Evolutionary conservation across 2,888 invertebrate species (phyloP), one percentile per base, ranked within the genome.

Genomic region (Rhagonycha lutea): DNA sequence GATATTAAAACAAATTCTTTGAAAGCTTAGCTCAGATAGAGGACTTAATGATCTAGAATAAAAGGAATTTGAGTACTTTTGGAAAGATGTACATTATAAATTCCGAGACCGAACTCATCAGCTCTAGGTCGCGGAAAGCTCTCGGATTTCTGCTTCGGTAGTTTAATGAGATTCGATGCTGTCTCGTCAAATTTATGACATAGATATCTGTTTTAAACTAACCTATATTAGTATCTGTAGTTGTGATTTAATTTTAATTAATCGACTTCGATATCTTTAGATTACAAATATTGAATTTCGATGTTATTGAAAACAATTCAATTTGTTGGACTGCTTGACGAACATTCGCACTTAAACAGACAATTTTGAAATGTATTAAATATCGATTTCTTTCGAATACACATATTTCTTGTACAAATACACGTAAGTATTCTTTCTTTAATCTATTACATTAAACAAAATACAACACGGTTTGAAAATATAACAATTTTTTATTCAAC

Each of bases 31-130:
- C 24, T 65, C 24, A 65, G 70, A 61, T 62, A 68, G 71, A 77
- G 77, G 76, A 76, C 78, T 79, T 81, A 81, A 81, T 80, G 80
- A 80, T 78, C 77, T 78, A 80, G 80, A 79, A 80, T 79, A 79
- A 80, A 81, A 80, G 77, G 80, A 79, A 78, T 79, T 79, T 81
- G 80, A 81, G 80, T 80, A 81, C 80, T 81, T 81, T 79, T 83
- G 82, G 79, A 72, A 83, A 81, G 81, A 83, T 81, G 83, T 83
- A 84, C 85, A 85, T 84, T 85, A 85, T 85, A 85, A 84, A 85
- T 85, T 85, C 84, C 81, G 81, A 78, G 80, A 76, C 83, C 83
- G 82, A 84, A 83, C 84, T 83, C 85, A 84, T 84, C 85, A 84
- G 83, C 80, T 71, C 71, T 78, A 74, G 81, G 81, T 80, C 81